Evolutionary conservation across 2,797 vertebrate genomes (phyloP), one percentile per base, ranked within the genome.

Genomic region (Moxostoma hubbsi): DNA sequence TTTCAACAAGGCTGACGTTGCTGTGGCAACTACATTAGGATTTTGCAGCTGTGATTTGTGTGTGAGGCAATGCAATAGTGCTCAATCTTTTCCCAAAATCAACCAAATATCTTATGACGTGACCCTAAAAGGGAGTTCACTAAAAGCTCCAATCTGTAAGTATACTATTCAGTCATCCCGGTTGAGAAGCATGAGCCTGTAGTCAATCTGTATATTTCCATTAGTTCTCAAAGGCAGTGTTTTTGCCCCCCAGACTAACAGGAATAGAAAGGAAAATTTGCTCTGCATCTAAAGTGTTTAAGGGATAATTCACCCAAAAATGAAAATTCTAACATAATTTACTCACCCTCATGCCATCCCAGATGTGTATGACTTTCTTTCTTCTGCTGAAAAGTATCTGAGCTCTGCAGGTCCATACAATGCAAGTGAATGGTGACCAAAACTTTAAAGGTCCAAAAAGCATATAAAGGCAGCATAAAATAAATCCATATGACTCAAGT

Each of bases 1-100:
- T 46, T 77, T 72, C 9, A 64, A 46, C 75, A 50, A 49, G 78
- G 46, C 50, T 16, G 9, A 12, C 1, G 68, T 82, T 82, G 70
- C 75, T 80, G 67, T 77, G 59, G 64, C 49, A 77, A 82, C 75
- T 47, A 65, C 13, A 59, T 64, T 16, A 57, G 24, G 49, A 75
- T 9, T 55, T 79, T 77, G 45, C 47, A 36, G 46, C 65, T 63
- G 53, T 15, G n/a, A 59, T 49, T 75, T 61, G 57, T 8, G 7
- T 61, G 57, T 8, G 7, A 45, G 16, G 50, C 43, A 57, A 36
- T 47, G 51, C 8, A 75, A 57, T 57, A 43, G 13, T 58, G 43
- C 46, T 75, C 57, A 66, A 63, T 79, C 16, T 65, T 64, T 63
- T 18, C 18, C 66, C 46, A 47, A 16, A 6, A 8, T 67, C 15